Percentiles rank a stretch among this genome's conserved stretches.
Conservation (phyloP, 1,140 invertebrate genomes). For the Cydia pomonella region DNA sequence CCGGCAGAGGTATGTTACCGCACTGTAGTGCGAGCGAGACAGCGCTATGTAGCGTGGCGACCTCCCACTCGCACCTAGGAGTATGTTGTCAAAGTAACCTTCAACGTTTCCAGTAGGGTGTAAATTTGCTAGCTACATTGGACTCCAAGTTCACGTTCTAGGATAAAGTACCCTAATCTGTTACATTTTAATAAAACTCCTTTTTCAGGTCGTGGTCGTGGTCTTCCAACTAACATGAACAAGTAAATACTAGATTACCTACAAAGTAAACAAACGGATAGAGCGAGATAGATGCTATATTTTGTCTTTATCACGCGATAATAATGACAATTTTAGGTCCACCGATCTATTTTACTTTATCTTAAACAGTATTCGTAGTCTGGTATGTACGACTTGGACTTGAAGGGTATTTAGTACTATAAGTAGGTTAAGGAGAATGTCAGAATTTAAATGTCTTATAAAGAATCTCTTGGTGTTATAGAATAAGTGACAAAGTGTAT, state of each 20-base stretch:
- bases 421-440: neutral
- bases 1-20: conserved; percentile 48
- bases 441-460: neutral
- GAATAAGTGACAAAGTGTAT: neutral
- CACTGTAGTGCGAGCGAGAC: too few species aligned
- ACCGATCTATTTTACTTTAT: neutral
- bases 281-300: neutral
- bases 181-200: too few species aligned
- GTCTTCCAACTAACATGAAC: neutral
- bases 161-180: too few species aligned
- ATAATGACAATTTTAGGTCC: neutral
- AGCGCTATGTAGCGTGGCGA: too few species aligned
- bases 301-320: neutral
- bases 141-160: too few species aligned
- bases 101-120: too few species aligned
- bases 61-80: too few species aligned
- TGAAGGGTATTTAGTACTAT: too few species aligned
- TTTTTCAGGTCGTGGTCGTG: conserved; percentile 22
- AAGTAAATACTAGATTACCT: neutral
- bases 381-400: neutral
- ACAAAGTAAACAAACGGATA: too few species aligned
- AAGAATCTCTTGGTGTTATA: neutral
- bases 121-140: too few species aligned
- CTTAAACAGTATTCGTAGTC: too few species aligned
- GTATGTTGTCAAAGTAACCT: too few species aligned